phyloP scores from a whole-genome alignment of 2,888 invertebrate species.

The Epinotia nisella region DNA sequence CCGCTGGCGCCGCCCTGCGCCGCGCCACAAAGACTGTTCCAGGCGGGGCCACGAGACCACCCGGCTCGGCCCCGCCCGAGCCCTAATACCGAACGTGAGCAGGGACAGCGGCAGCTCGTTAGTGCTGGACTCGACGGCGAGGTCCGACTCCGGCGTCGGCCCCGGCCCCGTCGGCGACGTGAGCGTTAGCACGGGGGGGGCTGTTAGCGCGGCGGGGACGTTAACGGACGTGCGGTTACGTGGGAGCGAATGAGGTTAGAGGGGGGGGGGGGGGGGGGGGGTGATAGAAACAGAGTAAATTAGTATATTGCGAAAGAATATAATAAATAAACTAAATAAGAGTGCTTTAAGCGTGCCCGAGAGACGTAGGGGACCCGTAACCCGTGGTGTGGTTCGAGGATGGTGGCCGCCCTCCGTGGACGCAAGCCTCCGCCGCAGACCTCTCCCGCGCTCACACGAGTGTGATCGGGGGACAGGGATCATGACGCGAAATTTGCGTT shows the following conservation, averaged over 20 bases:
- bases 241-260: conserved; percentile 65
- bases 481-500: conserved; percentile 54
- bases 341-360: conserved; percentile 65
- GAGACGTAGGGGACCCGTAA: conserved; percentile 54
- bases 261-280: no score
- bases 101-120: conserved; percentile 88
- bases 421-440: conserved; percentile 53
- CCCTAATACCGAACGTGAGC: conserved; percentile 73
- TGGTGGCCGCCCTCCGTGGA: conserved; percentile 54
- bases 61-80: conserved; percentile 61
- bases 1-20: conserved; percentile 92
- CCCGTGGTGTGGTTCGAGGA: conserved; percentile 60
- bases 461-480: conserved; percentile 63
- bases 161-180: conserved; percentile 55
- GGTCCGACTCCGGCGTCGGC: conserved; percentile 59
- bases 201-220: conserved; percentile 49
- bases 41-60: conserved; percentile 56
- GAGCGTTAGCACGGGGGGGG: conserved; percentile 55
- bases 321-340: conserved; percentile 57
- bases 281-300: conserved; percentile 67
- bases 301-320: conserved; percentile 56
- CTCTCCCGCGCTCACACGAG: conserved; percentile 64
- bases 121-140: conserved; percentile 85
- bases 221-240: conserved; percentile 57
- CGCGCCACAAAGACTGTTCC: conserved; percentile 66